Percentiles rank a stretch among this genome's conserved stretches.
Evolutionary conservation across 2,888 invertebrate species (phyloP).

Genomic region (Cerceris rybyensis): DNA sequence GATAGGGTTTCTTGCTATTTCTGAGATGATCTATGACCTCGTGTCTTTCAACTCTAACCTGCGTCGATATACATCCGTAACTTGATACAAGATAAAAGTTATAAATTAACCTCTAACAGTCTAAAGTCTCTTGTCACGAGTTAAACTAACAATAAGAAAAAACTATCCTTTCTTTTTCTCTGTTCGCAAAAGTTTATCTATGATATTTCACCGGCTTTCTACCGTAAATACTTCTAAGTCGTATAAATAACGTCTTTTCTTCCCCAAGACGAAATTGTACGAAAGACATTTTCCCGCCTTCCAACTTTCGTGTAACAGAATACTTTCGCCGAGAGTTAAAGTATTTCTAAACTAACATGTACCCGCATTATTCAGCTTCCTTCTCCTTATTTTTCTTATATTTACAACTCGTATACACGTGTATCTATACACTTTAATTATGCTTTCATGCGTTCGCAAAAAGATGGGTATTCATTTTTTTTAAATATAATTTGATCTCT

Average conservation of each 20-base stretch:
- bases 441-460: too few species aligned
- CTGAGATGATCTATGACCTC: slow-evolving; percentile 24
- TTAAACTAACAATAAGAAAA: too few species aligned
- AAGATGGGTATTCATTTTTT: too few species aligned
- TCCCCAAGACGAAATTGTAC: not conserved
- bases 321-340: too few species aligned
- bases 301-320: not conserved
- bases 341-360: too few species aligned
- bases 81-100: slow-evolving; percentile 6
- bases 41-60: slow-evolving; percentile 18
- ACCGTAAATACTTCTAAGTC: not conserved
- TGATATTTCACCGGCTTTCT: not conserved
- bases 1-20: slow-evolving; percentile 19
- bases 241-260: not conserved
- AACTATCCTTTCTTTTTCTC: not conserved
- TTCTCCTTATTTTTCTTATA: too few species aligned
- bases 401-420: too few species aligned
- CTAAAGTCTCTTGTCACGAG: not conserved
- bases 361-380: too few species aligned
- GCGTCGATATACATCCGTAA: slow-evolving; percentile 19
- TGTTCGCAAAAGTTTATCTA: not conserved
- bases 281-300: not conserved
- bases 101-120: slow-evolving; percentile 29
- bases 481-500: too few species aligned
- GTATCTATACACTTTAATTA: too few species aligned